Evolutionary conservation across 2,797 vertebrate genomes (phyloP), one percentile per base, ranked within the genome.

Genomic region (Halcyon badia): DNA sequence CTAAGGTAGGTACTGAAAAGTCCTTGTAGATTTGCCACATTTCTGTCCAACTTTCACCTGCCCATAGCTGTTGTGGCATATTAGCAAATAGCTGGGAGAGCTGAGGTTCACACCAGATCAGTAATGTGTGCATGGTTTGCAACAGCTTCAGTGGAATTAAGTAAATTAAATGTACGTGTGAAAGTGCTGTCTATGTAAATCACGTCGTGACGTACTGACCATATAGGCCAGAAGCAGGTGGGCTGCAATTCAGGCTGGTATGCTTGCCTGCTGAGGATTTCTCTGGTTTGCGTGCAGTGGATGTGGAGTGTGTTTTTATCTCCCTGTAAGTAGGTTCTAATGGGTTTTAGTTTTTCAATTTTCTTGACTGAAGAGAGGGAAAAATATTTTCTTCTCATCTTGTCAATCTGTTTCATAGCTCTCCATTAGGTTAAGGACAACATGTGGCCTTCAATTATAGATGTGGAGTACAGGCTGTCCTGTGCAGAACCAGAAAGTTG

Each of bases 371-470:
- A 72, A 71, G 61, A 75, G 72, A 39, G 17, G 17, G 33, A 5
- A 92, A 41, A 83, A 2, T 12, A 41, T 62, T 80, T 52, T 52
- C 61, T 94, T 95, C 87, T 89, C 44, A 14, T 66, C 17, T 26
- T 85, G 35, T 80, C 52, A 75, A 5, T 61, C 56, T 83, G 3
- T 83, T 85, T 91, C 44, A n/a, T 80, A 64, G 18, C 22, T 91
- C 48, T 90, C 54, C 6, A 5, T 90, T 94, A 82, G 28, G 71
- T 88, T 90, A 93, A 88, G 82, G 65, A 54, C 65, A 41, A 25
- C 28, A 14, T 72, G 19, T 82, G 91, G 78, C 54, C 56, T 91
- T 94, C 97, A 97, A 94, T 97, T 97, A 84, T 33, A 95, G 48
- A 85, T 71, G 26, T 30, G n/a, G 52, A 78, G 60, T 89, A 93